Evolutionary conservation across 1,140 invertebrate species (phyloP), one percentile per base, ranked within the genome.

Genomic region (Hormaphis cornu): DNA sequence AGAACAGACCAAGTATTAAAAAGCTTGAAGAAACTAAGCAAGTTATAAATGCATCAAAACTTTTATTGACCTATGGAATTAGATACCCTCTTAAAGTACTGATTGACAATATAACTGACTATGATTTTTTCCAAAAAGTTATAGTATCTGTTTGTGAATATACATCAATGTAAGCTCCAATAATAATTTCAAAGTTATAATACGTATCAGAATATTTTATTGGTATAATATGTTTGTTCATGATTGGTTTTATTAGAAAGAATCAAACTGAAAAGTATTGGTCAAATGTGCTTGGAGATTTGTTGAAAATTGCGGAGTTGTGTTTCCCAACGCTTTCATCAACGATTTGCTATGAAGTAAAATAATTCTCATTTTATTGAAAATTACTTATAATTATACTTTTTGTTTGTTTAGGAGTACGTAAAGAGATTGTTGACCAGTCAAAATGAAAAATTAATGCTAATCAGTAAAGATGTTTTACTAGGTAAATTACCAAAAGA

Each of bases 31-130:
- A 46, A 22, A 66, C 30, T 0, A 66, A n/a, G 14, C 61, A 66
- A 35, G 22, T 66, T 24, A 66, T 66, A 20, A 66, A 66, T 50
- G 61, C 61, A 8, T 66, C 61, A 66, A 66, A 66, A 24, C 22
- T 66, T 30, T 66, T 66, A 33, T 22, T 30, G 3, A 50, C 16
- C n/a, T 66, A 66, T 48, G 61, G 61, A 14, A 66, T 66, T 16
- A 66, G 44, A 22, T 24, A 66, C 33, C 18, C 61, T 48, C 26
- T 66, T 10, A 66, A 66, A 66, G 28, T 33, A 3, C 24, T 66
- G 5, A 18, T 50, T 9, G 44, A 66, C 35, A 66, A 66, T 66
- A 33, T 66, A 14, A 66, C 18, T 35, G 18, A 48, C 2, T 5
- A 0, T 33, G 18, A 2, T 50, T 66, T 66, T 66, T 66, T 30